Base-by-base conservation (phyloP, 2,113 vertebrate genomes). In the Coregonus clupeaformis region DNA sequence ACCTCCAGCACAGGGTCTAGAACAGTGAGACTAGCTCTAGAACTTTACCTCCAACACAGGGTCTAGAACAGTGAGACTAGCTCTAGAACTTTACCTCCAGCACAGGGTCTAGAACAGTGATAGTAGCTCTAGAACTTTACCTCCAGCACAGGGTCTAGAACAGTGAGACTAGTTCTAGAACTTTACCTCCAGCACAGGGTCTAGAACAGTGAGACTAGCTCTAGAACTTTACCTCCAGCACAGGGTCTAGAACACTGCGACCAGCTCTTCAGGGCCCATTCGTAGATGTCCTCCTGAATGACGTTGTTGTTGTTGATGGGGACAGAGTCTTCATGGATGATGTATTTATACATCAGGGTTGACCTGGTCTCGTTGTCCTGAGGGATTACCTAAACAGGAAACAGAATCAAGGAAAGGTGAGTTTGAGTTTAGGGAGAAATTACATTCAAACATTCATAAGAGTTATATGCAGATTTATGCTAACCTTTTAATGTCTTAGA, bases 181-280 rank as follows among this genome's bases (percentile, higher is more conserved):
- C 55, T 20, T 18, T 18, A 59, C 4, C 20, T 18, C 14, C n/a
- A 59, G 18, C 12, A 59, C 6, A 45, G 47, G 47, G 47, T 49
- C 12, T 9, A 30, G 20, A 2, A 32, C 16, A 72, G 4, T 42
- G 36, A 42, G 4, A 62, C 3, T 11, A 20, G 6, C 13, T 22
- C 9, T 64, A 22, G 25, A 3, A 59, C 18, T 1, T 91, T 93
- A 97, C 98, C 98, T 95, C 96, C 96, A 1, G 95, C 94, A 5
- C 98, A 99, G 6, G 95, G 94, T 78, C 94, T 95, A 82, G 97
- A 97, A 68, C 98, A 98, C 1, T 94, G 95, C 0, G 97, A 98
- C 98, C 98, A 99, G 76, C 93, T 99, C 92, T 98, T 99, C 65
- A 99, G 86, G 0, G 97, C 98, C 98, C 97, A 99, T 85, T 99